These are phyloP conservation scores for Liposcelis brunnea DNA, from an alignment of 2,888 invertebrate genomes.

Conservation along the genomic window DNA sequence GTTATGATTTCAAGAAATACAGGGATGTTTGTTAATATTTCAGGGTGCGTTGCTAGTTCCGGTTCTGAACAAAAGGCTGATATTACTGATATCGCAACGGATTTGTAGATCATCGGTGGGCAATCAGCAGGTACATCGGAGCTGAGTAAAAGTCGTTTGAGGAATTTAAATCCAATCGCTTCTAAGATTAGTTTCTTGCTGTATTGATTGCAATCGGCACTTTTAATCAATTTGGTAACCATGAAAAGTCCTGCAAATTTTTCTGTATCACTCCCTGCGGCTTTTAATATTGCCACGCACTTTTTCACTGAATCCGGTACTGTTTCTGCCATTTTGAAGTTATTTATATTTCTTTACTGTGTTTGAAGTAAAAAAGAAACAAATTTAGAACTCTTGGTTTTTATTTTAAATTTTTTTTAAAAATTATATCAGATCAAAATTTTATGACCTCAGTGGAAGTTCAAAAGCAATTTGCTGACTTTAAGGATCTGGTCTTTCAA, in stretches of 20 bases:
- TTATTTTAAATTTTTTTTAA: too few relatives aligned
- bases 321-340: conserved; percentile 11
- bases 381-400: too few relatives aligned
- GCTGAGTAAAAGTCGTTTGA: conserved; percentile 60
- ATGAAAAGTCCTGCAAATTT: conserved; percentile 82
- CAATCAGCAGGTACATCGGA: conserved; percentile 70
- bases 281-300: conserved; percentile 63
- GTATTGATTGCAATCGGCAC: conserved; percentile 53
- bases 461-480: too few relatives aligned
- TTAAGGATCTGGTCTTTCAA: too few relatives aligned
- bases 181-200: conserved; percentile 70
- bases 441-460: too few relatives aligned
- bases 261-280: conserved; percentile 70
- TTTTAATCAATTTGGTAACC: conserved; percentile 77
- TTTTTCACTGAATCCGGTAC: conserved; percentile 70
- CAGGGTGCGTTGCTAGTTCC: conserved; percentile 61
- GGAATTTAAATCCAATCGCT: conserved; percentile 74
- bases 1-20: conserved; percentile 69
- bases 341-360: too few relatives aligned
- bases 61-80: conserved; percentile 72
- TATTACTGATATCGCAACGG: conserved; percentile 72
- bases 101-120: conserved; percentile 77
- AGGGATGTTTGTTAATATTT: conserved; percentile 67
- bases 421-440: too few relatives aligned
- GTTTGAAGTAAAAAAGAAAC: neutral